These are phyloP conservation scores for Sebastes trivittatus DNA, from an alignment of 2,797 vertebrate species.

Conservation along the genomic window DNA sequence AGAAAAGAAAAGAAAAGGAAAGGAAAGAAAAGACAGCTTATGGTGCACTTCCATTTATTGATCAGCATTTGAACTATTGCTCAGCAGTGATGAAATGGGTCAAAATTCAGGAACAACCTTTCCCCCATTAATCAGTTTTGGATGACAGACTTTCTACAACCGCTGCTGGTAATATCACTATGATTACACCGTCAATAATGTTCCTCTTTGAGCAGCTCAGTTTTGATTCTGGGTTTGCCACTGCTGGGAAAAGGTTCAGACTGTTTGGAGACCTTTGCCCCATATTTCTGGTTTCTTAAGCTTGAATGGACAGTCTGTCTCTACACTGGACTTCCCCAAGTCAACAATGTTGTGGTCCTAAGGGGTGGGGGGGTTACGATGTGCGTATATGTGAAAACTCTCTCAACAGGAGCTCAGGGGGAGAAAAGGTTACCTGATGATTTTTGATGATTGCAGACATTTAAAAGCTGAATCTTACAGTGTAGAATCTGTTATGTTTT, in stretches of 20 bases:
- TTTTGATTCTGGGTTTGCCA: background rate
- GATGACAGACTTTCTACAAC: background rate
- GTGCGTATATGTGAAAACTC: background rate
- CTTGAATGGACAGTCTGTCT: conserved; percentile 63
- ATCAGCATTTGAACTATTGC: conserved; percentile 14
- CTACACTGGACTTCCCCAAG: background rate
- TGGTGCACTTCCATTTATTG: background rate
- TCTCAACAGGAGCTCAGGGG: conserved; percentile 8
- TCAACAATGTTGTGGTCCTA: background rate
- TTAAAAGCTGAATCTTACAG: background rate
- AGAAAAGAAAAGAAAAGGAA: background rate
- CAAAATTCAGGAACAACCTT: conserved; percentile 30
- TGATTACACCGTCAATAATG: conserved; percentile 4
- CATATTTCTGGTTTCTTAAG: conserved; percentile 39
- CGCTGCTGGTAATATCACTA: background rate
- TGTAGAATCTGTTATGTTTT: background rate
- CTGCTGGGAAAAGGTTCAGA: conserved; percentile 39
- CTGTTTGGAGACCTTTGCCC: conserved; percentile 71
- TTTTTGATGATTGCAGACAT: background rate
- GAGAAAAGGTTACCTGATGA: background rate
- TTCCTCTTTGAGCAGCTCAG: conserved; percentile 26
- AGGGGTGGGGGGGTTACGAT: background rate
- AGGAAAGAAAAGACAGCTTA: background rate
- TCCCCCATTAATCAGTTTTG: conserved; percentile 5
- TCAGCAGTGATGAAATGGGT: conserved; percentile 1